Conservation (phyloP, 2,888 invertebrate species). For the Drosophila pegasa region DNA sequence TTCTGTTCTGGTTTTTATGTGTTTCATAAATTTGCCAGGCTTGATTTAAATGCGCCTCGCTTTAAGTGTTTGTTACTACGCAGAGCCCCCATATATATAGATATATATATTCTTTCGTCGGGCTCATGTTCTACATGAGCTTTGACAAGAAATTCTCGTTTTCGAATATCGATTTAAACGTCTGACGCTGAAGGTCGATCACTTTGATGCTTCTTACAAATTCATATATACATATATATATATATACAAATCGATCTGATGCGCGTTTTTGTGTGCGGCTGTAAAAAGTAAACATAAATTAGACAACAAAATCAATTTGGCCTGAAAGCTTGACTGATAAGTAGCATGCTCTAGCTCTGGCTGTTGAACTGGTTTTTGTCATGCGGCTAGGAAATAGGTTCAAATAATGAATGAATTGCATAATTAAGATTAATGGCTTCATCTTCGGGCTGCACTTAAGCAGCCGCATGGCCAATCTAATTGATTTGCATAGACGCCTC, state of each 20-base stretch:
- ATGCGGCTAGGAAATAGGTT: slow-evolving; percentile 47
- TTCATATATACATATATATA: neutral
- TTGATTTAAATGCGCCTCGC: slow-evolving; percentile 18
- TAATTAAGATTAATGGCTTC: slow-evolving; percentile 53
- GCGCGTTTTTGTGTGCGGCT: slow-evolving; percentile 32
- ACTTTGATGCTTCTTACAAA: slow-evolving; percentile 10
- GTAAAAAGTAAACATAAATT: slow-evolving; percentile 61
- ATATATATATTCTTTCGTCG: neutral
- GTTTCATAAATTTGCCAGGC: slow-evolving; percentile 16
- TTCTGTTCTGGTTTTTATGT: slow-evolving; percentile 19
- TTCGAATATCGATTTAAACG: slow-evolving; percentile 22
- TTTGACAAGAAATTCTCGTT: slow-evolving; percentile 51
- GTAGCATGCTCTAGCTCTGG: neutral
- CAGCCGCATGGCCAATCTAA: slow-evolving; percentile 38
- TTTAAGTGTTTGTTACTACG: slow-evolving; percentile 17
- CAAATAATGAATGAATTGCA: slow-evolving; percentile 28
- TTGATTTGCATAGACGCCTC: slow-evolving; percentile 47
- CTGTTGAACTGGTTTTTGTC: slow-evolving; percentile 63
- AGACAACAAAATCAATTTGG: slow-evolving; percentile 48
- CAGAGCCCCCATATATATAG: neutral
- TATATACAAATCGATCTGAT: slow-evolving; percentile 26
- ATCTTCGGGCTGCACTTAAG: slow-evolving; percentile 39
- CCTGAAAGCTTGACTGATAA: slow-evolving; percentile 43
- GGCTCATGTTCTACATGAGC: slow-evolving; percentile 33
- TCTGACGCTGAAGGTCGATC: slow-evolving; percentile 54